A percentile compares a stretch with the other conserved stretches of the same genome.
Conservation (phyloP, 2,113 vertebrate species). For the Corythornis vintsioides region DNA sequence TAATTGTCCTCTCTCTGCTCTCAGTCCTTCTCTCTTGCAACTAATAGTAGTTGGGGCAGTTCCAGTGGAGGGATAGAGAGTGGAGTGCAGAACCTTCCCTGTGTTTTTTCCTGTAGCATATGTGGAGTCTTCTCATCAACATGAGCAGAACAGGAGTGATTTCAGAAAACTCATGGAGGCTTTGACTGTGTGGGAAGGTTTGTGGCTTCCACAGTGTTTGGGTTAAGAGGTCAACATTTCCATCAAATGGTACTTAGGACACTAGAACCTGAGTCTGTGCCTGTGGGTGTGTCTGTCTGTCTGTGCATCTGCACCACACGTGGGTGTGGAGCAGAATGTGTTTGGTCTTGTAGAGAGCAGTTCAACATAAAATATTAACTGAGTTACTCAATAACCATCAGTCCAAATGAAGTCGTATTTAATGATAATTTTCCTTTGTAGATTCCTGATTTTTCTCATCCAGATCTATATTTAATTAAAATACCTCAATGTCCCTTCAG, state of each 20-base stretch:
- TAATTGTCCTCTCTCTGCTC: rapidly evolving
- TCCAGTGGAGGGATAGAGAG: neutral
- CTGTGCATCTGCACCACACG: rapidly evolving
- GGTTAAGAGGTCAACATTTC: neutral
- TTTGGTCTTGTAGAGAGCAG: neutral
- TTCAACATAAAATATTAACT: neutral
- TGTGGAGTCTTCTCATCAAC: neutral
- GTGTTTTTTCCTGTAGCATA: neutral
- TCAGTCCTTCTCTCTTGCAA: neutral
- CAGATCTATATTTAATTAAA: neutral
- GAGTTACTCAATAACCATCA: neutral
- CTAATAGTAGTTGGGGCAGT: neutral
- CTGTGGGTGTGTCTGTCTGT: too few relatives aligned
- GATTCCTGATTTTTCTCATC: neutral
- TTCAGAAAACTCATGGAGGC: neutral
- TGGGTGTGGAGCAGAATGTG: neutral
- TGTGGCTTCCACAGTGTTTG: neutral
- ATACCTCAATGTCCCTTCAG: neutral
- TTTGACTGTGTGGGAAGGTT: neutral
- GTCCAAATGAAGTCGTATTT: neutral
- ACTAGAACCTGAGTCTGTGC: neutral
- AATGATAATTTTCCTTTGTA: neutral
- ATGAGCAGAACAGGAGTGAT: neutral
- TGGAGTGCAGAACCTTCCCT: neutral
- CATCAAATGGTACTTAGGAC: neutral